Percentiles rank a stretch among this genome's conserved stretches.
Evolutionary conservation across 2,113 vertebrate genomes (phyloP).

Genomic region (Morone chrysops): DNA sequence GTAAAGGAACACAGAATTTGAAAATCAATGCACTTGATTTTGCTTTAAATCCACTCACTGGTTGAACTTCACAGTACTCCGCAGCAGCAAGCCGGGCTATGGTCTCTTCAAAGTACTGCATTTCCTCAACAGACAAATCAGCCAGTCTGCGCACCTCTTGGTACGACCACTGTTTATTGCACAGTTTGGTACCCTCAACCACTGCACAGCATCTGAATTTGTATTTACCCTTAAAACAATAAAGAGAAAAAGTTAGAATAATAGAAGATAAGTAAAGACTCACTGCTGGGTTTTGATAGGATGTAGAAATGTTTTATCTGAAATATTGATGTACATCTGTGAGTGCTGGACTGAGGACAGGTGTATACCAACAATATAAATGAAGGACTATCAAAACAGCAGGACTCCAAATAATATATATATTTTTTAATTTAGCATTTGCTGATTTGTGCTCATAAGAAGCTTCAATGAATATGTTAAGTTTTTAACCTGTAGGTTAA

Average conservation of each 20-base stretch:
- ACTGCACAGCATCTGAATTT: conserved; percentile 76
- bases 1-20: not conserved
- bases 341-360: not conserved
- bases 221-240: conserved; percentile 59
- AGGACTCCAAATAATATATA: too few relatives aligned
- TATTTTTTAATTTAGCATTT: too few relatives aligned
- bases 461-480: too few relatives aligned
- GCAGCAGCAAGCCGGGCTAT: conserved; percentile 68
- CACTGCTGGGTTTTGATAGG: too few relatives aligned
- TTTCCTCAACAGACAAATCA: conserved; percentile 69
- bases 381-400: not conserved
- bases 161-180: conserved; percentile 71
- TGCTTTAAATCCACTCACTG: conserved; percentile 43
- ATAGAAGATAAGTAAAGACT: not conserved
- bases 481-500: too few relatives aligned
- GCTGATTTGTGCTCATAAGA: too few relatives aligned
- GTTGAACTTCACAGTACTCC: conserved; percentile 63
- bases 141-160: conserved; percentile 76
- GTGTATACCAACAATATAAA: too few relatives aligned
- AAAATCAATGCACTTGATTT: not conserved
- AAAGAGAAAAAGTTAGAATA: not conserved
- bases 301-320: too few relatives aligned
- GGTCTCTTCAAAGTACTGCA: conserved; percentile 74
- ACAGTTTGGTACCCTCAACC: conserved; percentile 43
- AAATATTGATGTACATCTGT: not conserved